Base-by-base conservation (phyloP, 1,140 invertebrate genomes). In the Acyrthosiphon pisum region DNA sequence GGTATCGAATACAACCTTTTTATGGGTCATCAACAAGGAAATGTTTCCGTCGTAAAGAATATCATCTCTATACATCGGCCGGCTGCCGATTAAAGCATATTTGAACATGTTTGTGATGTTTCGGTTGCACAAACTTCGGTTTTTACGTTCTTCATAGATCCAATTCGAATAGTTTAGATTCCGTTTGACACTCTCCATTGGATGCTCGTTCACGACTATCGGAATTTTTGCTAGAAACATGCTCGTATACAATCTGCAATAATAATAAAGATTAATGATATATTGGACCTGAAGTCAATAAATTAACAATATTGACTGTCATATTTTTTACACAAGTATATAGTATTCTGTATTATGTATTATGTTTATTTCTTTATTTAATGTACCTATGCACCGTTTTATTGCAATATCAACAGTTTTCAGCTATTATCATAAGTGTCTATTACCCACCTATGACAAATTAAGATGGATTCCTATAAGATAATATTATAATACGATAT, bases 1-100 rank as follows among this genome's bases (percentile, higher is more conserved):
- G 11, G 30, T 86, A 46, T 22, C n/a, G 30, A 30, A 50, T 88
- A 88, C 11, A 68, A 68, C 86, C 23, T 88, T 48, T 26, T 35
- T 18, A 35, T 50, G 9, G 18, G 4, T 50, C 46, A n/a, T 1
- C 14, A 88, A 50, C 20, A 50, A 88, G 0, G 26, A 20, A 2
- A 88, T 48, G 30, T 88, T 50, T 30, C 86, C 46, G 86, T 50
- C 46, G 18, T 50, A 48, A 18, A 88, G n/a, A 22, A 88, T n/a
- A 1, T 88, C 86, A 50, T 88, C 46, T 50, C 86, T 88, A 37
- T 88, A 88, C 86, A 88, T 88, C 20, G 86, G 86, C 18, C 86
- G 86, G 35, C 86, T 88, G 7, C 86, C 86, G 6, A 88, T 50
- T n/a, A 50, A 22, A 50, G 18, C 18, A 7, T 48, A 35, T 88